phyloP scores from a whole-genome alignment of 2,113 vertebrate genomes.

The Coracopsis vasa region DNA sequence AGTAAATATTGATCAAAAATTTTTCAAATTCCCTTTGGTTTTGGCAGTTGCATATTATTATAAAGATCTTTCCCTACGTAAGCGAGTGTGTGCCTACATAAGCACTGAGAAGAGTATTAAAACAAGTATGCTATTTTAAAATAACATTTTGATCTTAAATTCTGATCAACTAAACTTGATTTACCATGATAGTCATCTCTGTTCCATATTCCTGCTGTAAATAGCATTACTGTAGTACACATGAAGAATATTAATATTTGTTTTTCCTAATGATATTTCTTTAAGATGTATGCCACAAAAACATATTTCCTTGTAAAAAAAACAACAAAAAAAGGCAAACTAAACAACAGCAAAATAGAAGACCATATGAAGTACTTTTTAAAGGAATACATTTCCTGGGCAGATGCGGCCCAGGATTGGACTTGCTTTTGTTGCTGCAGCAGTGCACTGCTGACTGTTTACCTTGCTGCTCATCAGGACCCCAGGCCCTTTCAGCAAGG shows the following conservation, averaged over 20 bases:
- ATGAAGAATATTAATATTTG: neutral
- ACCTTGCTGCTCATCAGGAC: neutral
- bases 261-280: neutral
- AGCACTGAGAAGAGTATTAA: neutral
- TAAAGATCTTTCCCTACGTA: neutral
- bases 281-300: neutral
- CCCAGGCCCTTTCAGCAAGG: neutral
- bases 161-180: neutral
- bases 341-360: neutral
- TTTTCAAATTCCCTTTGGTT: neutral
- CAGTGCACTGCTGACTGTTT: rapidly evolving
- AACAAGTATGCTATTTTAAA: neutral
- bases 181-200: neutral
- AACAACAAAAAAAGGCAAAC: neutral
- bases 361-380: neutral
- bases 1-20: neutral
- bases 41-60: neutral
- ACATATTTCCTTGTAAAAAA: neutral
- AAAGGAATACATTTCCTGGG: neutral
- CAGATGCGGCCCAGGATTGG: neutral
- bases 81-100: neutral
- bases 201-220: neutral
- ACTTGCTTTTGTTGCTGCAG: neutral
- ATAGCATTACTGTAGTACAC: neutral
- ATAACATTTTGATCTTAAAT: neutral